Evolutionary conservation across 2,113 vertebrate genomes (phyloP).

Genomic region (Neolamprologus longior): DNA sequence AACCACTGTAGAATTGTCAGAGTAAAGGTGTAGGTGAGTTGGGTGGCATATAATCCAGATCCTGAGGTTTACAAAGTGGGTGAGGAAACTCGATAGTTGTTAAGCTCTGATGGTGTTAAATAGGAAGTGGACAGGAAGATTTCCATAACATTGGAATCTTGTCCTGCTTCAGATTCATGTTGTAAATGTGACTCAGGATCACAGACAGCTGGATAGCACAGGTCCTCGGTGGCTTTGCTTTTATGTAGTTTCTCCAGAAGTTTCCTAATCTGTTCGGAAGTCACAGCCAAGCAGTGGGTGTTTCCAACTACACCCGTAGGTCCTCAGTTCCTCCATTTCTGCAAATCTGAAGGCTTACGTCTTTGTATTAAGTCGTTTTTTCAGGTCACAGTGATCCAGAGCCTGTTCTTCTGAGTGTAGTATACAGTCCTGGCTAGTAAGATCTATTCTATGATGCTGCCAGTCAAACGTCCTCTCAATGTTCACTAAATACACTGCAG

Average conservation of each 20-base stretch:
- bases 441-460: neutral
- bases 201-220: neutral
- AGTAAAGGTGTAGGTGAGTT: neutral
- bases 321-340: neutral
- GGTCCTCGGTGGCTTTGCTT: neutral
- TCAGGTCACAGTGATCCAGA: rapidly evolving
- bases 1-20: neutral
- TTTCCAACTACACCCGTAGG: neutral
- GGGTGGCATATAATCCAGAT: neutral
- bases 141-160: neutral
- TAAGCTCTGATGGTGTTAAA: neutral
- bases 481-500: neutral
- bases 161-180: neutral
- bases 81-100: rapidly evolving
- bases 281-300: neutral
- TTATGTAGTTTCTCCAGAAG: neutral
- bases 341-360: neutral
- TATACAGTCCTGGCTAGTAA: neutral
- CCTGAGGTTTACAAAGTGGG: neutral
- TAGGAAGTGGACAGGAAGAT: rapidly evolving
- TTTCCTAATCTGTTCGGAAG: neutral
- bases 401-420: rapidly evolving
- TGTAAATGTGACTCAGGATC: neutral
- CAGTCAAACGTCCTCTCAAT: neutral
- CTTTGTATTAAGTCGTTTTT: rapidly evolving